These are phyloP conservation scores for Odocoileus virginianus DNA, from an alignment of 2,113 vertebrate genomes.

Conservation along the genomic window DNA sequence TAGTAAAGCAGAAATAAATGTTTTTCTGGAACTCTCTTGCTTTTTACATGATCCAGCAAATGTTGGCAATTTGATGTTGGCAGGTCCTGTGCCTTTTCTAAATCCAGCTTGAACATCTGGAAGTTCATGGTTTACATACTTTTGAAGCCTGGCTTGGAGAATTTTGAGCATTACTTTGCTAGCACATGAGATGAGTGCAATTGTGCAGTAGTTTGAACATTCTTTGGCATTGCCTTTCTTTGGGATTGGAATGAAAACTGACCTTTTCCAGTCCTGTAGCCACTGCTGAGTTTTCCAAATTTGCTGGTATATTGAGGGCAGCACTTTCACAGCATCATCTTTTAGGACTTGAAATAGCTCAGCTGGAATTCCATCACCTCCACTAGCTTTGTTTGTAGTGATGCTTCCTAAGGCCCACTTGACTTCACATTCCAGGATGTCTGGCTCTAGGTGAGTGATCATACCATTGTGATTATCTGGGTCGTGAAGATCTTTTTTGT, in stretches of 20 bases:
- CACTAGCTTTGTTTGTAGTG: neutral
- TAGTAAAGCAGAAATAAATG: neutral
- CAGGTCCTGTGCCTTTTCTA: neutral
- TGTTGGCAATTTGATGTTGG: neutral
- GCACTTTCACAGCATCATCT: neutral
- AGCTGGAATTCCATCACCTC: neutral
- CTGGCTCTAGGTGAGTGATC: neutral
- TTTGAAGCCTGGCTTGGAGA: neutral
- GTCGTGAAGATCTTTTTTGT: neutral
- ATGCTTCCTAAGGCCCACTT: neutral
- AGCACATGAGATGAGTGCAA: neutral
- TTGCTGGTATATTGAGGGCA: neutral
- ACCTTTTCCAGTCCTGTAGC: neutral
- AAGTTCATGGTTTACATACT: neutral
- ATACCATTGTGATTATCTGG: neutral
- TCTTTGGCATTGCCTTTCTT: neutral
- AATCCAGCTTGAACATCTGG: neutral
- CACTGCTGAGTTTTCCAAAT: neutral
- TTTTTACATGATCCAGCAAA: rapidly evolving
- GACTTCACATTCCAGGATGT: neutral
- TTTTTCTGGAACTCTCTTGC: neutral
- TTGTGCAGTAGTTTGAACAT: neutral
- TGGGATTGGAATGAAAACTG: neutral
- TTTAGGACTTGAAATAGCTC: neutral
- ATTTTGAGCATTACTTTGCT: neutral